A percentile compares a stretch with the other conserved stretches of the same genome.
These are phyloP conservation scores for Rhaphigaster nebulosa DNA, from an alignment of 2,888 invertebrate genomes.

Conservation along the genomic window DNA sequence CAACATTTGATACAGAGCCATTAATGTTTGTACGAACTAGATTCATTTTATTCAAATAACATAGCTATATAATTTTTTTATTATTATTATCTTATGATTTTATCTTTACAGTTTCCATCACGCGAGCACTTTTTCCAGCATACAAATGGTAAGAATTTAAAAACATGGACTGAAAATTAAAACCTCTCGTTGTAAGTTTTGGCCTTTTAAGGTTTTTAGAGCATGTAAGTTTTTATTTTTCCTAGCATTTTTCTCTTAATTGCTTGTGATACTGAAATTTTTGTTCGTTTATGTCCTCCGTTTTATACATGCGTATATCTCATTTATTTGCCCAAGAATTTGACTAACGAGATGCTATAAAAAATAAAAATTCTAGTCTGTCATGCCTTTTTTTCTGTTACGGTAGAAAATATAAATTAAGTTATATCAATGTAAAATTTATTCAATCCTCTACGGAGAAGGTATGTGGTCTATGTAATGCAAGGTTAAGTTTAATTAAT, in stretches of 20 bases:
- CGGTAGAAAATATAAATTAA: not conserved
- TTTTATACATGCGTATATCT: not conserved
- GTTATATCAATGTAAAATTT: too few species aligned
- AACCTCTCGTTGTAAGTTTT: not conserved
- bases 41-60: not conserved
- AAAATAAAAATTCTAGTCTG: not conserved
- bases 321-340: not conserved
- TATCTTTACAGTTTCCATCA: conserved; percentile 5
- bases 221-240: not conserved
- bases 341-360: not conserved
- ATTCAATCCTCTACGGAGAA: too few species aligned
- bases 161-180: not conserved
- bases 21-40: conserved; percentile 24
- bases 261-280: not conserved
- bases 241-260: not conserved
- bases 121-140: conserved; percentile 2
- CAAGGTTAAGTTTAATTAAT: too few species aligned
- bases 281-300: not conserved
- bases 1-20: conserved; percentile 1
- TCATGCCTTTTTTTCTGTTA: not conserved
- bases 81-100: conserved; percentile 46
- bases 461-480: too few species aligned
- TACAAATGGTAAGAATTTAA: conserved; percentile 20
- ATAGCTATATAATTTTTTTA: not conserved
- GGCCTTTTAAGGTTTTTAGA: not conserved